Percentiles rank a stretch among this genome's conserved stretches.
phyloP scores from a whole-genome alignment of 2,888 invertebrate species.

The Rugalucina vietnamica region DNA sequence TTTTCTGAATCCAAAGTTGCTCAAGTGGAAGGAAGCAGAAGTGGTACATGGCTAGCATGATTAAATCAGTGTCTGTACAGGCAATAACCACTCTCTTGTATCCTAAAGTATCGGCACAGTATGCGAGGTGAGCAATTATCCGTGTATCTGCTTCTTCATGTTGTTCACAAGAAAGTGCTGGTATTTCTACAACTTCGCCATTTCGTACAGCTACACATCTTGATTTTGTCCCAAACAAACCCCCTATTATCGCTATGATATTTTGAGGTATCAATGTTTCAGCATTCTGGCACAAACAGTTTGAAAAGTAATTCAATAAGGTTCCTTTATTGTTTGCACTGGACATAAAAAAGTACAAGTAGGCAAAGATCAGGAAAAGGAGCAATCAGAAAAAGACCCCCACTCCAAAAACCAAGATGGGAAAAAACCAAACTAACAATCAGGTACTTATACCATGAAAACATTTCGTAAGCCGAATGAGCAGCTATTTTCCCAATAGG shows the following conservation, averaged over 20 bases:
- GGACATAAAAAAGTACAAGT: no score
- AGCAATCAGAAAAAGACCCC: no score
- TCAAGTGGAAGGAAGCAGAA: not conserved
- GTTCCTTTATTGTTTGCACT: not conserved
- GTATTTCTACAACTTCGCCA: not conserved
- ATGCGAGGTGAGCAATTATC: not conserved
- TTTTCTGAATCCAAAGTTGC: not conserved
- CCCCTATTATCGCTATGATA: not conserved
- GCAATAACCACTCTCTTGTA: not conserved
- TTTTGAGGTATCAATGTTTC: not conserved
- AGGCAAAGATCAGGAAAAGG: no score
- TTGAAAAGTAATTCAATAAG: not conserved
- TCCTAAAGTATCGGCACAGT: not conserved
- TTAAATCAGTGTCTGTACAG: not conserved
- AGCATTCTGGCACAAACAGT: not conserved
- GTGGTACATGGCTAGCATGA: not conserved
- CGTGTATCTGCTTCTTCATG: not conserved
- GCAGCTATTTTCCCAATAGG: no score
- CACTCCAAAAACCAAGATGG: no score
- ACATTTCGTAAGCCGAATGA: no score
- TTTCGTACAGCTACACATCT: not conserved
- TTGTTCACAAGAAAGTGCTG: not conserved
- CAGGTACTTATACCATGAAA: no score
- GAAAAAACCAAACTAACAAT: no score
- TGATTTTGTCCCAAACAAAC: not conserved